A percentile compares a stretch with the other conserved stretches of the same genome.
These are phyloP conservation scores for Dryobates pubescens DNA, from an alignment of 2,797 vertebrate species.

Conservation along the genomic window DNA sequence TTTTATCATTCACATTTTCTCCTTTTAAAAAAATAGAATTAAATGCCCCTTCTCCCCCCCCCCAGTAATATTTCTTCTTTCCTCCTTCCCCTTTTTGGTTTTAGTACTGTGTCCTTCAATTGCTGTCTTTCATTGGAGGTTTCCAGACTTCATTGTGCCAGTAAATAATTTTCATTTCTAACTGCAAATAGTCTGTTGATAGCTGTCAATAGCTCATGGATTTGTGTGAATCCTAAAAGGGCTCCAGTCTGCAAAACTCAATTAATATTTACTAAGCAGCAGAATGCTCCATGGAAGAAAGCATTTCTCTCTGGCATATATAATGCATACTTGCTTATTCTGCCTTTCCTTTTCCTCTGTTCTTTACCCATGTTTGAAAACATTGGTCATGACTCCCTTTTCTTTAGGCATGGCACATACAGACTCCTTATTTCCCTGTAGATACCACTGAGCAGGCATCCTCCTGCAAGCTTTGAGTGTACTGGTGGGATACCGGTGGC, in stretches of 20 bases:
- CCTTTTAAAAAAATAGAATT: background rate
- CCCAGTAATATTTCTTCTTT: background rate
- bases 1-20: background rate
- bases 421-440: background rate
- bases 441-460: too few species aligned
- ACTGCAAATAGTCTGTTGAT: background rate
- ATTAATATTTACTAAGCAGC: constrained; percentile 32
- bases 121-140: background rate
- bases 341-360: background rate
- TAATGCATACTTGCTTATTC: background rate
- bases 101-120: background rate
- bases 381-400: background rate
- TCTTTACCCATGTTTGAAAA: background rate
- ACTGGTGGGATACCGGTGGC: background rate
- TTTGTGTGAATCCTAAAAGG: background rate
- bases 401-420: background rate
- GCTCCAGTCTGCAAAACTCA: background rate
- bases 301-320: background rate
- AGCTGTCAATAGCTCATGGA: background rate
- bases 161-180: constrained; percentile 23
- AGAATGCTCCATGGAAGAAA: background rate
- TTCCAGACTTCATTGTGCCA: background rate
- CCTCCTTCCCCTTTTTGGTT: background rate
- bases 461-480: background rate
- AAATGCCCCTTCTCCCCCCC: background rate